Conservation (phyloP, 2,113 vertebrate genomes). For the Triplophysa tibetana region DNA sequence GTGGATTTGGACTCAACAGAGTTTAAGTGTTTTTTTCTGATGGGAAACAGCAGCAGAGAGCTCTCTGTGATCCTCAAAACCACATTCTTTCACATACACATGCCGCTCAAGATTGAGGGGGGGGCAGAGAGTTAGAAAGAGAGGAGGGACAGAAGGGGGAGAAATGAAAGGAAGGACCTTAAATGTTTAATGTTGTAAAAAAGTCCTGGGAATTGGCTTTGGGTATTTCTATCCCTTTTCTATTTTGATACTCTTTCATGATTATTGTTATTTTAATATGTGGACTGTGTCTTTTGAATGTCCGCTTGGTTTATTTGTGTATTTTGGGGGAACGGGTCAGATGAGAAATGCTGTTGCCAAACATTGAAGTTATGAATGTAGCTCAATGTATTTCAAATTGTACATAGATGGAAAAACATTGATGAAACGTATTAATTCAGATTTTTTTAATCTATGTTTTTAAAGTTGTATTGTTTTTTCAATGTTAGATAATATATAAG, state of each 20-base stretch:
- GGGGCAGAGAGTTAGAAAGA: constrained; percentile 7
- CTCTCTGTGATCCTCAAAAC: constrained; percentile 49
- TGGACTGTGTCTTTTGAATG: constrained; percentile 14
- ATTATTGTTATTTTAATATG: constrained; percentile 30
- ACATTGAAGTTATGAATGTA: background rate
- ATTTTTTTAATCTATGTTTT: too few species aligned
- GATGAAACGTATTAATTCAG: background rate
- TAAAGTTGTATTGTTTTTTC: too few species aligned
- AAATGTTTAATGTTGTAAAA: constrained; percentile 8
- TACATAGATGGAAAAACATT: background rate
- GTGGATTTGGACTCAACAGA: constrained; percentile 28
- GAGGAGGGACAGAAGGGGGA: constrained; percentile 48
- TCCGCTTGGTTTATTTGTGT: constrained; percentile 17
- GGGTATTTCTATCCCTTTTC: constrained; percentile 18
- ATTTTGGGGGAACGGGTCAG: constrained; percentile 21
- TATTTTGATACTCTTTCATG: constrained; percentile 48
- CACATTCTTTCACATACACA: constrained; percentile 74
- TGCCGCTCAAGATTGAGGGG: constrained; percentile 54
- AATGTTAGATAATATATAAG: too few species aligned
- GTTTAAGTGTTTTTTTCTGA: constrained; percentile 14
- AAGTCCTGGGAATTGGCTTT: constrained; percentile 46
- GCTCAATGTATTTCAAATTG: background rate
- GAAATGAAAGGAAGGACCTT: constrained; percentile 28
- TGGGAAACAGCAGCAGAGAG: constrained; percentile 31
- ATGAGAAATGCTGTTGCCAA: constrained; percentile 15